Conservation (phyloP, 2,797 vertebrate genomes). For the Trachops cirrhosus region DNA sequence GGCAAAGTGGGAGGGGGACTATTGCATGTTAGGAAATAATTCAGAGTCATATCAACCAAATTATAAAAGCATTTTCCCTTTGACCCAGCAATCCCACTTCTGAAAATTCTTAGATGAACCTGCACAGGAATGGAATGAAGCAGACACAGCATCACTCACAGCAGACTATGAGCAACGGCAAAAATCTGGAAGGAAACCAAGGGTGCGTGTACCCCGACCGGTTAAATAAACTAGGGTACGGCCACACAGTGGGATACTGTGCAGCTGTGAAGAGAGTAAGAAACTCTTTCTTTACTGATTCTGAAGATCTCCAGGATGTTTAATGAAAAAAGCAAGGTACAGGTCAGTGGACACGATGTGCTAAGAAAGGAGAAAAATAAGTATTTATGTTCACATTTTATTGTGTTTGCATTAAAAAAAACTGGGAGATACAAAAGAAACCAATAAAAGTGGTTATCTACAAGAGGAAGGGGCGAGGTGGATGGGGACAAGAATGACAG, state of each 20-base stretch:
- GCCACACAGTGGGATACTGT: neutral
- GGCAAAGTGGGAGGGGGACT: neutral
- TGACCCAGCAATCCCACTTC: neutral
- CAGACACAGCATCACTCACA: neutral
- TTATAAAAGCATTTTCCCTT: neutral
- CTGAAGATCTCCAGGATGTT: neutral
- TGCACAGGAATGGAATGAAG: neutral
- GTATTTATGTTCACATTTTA: neutral
- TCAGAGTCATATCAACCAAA: neutral
- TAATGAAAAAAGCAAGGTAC: neutral
- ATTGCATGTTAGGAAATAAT: neutral
- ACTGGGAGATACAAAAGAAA: constrained; percentile 1
- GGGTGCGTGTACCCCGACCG: no score
- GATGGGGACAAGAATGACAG: neutral
- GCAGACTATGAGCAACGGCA: neutral
- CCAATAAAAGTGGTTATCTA: neutral
- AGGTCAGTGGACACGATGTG: neutral
- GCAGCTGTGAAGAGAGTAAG: neutral
- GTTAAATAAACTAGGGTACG: neutral
- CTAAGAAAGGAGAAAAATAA: neutral
- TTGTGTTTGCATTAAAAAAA: neutral
- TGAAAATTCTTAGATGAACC: neutral
- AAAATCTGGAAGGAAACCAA: neutral
- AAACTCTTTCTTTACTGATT: neutral
- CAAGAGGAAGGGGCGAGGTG: neutral